A percentile compares a stretch with the other conserved stretches of the same genome.
phyloP scores from a whole-genome alignment of 2,113 vertebrate genomes.

The Chloebia gouldiae region DNA sequence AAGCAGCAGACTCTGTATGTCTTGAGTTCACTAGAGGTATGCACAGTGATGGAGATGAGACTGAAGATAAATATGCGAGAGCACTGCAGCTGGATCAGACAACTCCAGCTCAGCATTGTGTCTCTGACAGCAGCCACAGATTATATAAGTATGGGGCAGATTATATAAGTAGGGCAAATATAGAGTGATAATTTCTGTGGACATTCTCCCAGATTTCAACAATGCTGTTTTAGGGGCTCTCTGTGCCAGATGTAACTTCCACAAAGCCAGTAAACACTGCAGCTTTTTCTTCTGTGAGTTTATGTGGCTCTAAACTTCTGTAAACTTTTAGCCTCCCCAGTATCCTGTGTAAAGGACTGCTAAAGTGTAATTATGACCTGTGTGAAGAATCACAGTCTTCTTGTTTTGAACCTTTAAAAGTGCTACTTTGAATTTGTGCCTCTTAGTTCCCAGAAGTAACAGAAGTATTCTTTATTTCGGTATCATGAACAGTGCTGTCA shows the following conservation, averaged over 20 bases:
- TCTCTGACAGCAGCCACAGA: neutral
- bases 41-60: neutral
- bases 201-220: neutral
- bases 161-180: neutral
- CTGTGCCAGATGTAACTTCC: neutral
- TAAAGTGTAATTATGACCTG: rapidly evolving
- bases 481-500: neutral
- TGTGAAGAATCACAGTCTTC: neutral
- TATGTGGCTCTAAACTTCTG: neutral
- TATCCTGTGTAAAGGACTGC: neutral
- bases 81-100: neutral
- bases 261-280: neutral
- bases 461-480: neutral
- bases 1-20: neutral
- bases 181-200: neutral
- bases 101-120: neutral
- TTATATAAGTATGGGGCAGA: neutral
- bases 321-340: neutral
- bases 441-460: neutral
- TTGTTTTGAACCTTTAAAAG: neutral
- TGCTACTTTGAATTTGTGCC: neutral
- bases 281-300: neutral
- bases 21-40: neutral
- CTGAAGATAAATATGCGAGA: neutral
- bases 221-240: neutral